Conservation (phyloP, 2,113 vertebrate species). For the Hydrolagus affinis region DNA sequence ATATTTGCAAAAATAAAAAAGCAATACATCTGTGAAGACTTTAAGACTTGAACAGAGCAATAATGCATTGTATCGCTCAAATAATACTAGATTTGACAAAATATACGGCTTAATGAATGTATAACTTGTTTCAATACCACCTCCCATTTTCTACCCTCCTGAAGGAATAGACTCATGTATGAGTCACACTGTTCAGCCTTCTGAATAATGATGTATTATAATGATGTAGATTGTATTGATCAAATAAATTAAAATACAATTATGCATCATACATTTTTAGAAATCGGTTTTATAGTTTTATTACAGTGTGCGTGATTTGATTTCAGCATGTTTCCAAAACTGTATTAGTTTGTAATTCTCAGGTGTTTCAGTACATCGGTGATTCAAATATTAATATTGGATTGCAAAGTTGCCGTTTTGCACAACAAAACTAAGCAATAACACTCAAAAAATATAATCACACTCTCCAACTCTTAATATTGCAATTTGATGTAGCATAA, state of each 20-base stretch:
- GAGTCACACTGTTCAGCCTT: no score
- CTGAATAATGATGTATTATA: no score
- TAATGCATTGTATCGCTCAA: no score
- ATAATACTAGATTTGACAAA: no score
- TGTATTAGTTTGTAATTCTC: neutral
- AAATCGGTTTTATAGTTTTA: neutral
- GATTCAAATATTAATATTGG: neutral
- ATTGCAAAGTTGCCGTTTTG: neutral
- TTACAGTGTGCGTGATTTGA: neutral
- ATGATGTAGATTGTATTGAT: no score
- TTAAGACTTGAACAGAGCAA: neutral
- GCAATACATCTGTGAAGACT: neutral
- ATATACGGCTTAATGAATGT: no score
- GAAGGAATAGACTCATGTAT: no score
- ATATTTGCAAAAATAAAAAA: neutral
- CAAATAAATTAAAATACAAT: neutral
- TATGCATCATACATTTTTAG: neutral
- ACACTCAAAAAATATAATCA: neutral
- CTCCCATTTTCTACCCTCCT: no score
- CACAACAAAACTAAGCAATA: neutral
- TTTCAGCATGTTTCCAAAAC: neutral
- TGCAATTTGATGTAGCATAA: neutral
- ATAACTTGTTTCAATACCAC: no score
- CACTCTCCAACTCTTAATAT: neutral
- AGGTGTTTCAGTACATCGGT: neutral